Conservation (phyloP, 2,888 invertebrate genomes). For the Ectemnius continuus region DNA sequence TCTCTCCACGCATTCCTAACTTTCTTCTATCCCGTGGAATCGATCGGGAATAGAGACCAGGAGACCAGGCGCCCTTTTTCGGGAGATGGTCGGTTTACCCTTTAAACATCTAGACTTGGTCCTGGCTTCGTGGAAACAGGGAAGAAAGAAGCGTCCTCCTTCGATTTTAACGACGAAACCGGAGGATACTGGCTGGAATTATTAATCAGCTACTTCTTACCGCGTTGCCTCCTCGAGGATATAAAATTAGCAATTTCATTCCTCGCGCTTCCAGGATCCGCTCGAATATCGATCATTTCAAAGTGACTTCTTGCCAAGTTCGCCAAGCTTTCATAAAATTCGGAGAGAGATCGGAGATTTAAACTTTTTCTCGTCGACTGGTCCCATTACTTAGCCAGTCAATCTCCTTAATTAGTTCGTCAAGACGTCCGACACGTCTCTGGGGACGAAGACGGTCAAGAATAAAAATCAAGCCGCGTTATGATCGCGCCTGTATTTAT, state of each 20-base stretch:
- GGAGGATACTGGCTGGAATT: slow-evolving; percentile 65
- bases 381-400: not conserved
- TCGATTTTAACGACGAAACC: slow-evolving; percentile 70
- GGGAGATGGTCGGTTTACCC: slow-evolving; percentile 9
- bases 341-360: slow-evolving; percentile 15
- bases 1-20: slow-evolving; percentile 42
- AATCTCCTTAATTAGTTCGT: slow-evolving; percentile 33
- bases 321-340: slow-evolving; percentile 36
- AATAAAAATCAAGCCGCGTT: not conserved
- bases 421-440: not conserved
- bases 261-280: slow-evolving; percentile 68
- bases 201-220: slow-evolving; percentile 71
- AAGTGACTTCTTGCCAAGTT: slow-evolving; percentile 45
- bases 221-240: slow-evolving; percentile 47
- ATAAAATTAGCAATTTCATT: slow-evolving; percentile 76
- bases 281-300: slow-evolving; percentile 69
- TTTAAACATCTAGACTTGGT: slow-evolving; percentile 34
- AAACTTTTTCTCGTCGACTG: slow-evolving; percentile 36
- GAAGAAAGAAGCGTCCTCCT: slow-evolving; percentile 44
- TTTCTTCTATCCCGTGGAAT: slow-evolving; percentile 52
- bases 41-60: slow-evolving; percentile 39
- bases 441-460: not conserved
- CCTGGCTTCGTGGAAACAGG: slow-evolving; percentile 48
- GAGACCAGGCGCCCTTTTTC: slow-evolving; percentile 34
- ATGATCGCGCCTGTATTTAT: not conserved